Evolutionary conservation across 2,888 invertebrate species (phyloP).

Genomic region (Limenitis camilla): DNA sequence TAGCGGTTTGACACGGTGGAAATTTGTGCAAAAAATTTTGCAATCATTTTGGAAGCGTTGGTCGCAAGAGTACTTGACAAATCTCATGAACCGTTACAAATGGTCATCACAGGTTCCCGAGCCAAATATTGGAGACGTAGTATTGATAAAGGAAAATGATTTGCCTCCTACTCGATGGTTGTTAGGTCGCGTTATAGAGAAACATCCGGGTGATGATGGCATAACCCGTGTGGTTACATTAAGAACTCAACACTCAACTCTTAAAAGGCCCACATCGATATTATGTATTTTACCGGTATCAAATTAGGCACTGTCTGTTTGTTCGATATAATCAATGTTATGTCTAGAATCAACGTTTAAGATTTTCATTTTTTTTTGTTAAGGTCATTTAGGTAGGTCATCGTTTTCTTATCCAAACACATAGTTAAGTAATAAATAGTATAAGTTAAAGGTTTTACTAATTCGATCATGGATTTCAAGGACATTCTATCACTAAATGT

Average conservation of each 20-base stretch:
- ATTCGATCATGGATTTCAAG: no score
- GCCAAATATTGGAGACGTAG: conserved; percentile 18
- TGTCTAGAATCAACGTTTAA: no score
- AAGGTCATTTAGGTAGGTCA: no score
- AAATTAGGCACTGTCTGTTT: no score
- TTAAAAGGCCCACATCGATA: conserved; percentile 4
- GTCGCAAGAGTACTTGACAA: conserved; percentile 14
- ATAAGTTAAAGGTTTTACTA: no score
- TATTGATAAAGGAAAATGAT: conserved; percentile 20
- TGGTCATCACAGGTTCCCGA: conserved; percentile 14
- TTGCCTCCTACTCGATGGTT: conserved; percentile 18
- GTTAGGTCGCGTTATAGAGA: conserved; percentile 9
- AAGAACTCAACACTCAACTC: not conserved
- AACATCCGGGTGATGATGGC: conserved; percentile 12
- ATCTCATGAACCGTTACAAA: conserved; percentile 17
- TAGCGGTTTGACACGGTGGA: conserved; percentile 17
- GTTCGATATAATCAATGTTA: no score
- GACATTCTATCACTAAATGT: no score
- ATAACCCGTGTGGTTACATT: conserved; percentile 8
- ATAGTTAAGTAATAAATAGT: no score
- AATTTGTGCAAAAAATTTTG: conserved; percentile 13
- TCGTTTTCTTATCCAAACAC: no score
- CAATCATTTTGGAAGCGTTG: conserved; percentile 20
- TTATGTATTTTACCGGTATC: not conserved
- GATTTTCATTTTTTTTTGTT: no score